phyloP scores from a whole-genome alignment of 2,113 vertebrate genomes.

The Sciurus niger region DNA sequence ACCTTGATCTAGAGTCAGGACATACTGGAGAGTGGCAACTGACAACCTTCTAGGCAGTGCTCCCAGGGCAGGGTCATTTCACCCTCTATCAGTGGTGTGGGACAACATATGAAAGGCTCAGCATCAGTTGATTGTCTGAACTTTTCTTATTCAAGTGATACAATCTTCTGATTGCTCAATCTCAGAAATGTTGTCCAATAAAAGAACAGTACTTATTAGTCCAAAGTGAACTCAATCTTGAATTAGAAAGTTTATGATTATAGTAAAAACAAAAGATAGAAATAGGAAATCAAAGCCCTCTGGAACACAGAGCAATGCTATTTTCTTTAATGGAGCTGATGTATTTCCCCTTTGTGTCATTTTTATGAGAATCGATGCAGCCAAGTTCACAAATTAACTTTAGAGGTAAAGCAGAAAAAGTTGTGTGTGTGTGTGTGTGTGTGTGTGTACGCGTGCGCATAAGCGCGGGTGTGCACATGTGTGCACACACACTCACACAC shows the following conservation, averaged over 20 bases:
- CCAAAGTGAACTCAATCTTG: conserved; percentile 37
- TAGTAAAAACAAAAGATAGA: background rate
- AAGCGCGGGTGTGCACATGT: too few relatives aligned
- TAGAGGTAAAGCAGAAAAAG: conserved; percentile 58
- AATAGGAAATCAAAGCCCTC: background rate
- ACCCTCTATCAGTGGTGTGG: background rate
- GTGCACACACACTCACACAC: background rate
- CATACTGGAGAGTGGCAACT: background rate
- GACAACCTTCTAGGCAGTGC: background rate
- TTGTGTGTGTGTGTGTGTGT: background rate
- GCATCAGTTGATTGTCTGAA: background rate
- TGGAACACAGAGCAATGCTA: background rate
- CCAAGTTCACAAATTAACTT: conserved; percentile 65
- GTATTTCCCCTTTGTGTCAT: background rate
- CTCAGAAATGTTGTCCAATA: background rate
- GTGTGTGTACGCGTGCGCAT: background rate
- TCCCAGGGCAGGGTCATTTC: background rate
- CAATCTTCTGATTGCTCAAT: background rate
- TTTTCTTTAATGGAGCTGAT: background rate
- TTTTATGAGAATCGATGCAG: conserved; percentile 54
- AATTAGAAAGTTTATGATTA: conserved; percentile 14
- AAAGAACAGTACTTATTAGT: background rate
- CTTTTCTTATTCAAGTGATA: background rate
- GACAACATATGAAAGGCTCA: too few relatives aligned
- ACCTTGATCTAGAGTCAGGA: background rate